Evolutionary conservation across 2,113 vertebrate genomes (phyloP).

Genomic region (Mirza zaza): DNA sequence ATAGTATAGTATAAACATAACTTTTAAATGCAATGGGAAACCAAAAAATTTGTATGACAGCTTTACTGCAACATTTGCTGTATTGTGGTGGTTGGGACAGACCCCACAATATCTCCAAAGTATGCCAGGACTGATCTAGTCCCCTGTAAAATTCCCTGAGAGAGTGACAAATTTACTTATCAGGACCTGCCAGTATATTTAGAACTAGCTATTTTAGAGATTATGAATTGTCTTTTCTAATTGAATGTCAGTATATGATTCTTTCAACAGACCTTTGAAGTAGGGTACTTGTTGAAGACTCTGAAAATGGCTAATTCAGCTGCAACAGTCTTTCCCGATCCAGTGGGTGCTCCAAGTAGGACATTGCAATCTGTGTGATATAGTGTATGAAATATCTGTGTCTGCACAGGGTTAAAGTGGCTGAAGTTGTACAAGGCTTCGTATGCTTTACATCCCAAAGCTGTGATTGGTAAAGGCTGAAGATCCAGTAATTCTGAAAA

Average conservation of each 20-base stretch:
- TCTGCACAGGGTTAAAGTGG: slow-evolving; percentile 99
- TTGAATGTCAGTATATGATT: neutral
- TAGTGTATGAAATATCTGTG: slow-evolving; percentile 97
- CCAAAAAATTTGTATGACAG: neutral
- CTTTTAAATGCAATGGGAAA: neutral
- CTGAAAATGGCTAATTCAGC: slow-evolving; percentile 98
- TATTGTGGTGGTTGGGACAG: neutral
- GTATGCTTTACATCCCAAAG: slow-evolving; percentile 90
- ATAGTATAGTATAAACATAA: neutral
- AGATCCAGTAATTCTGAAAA: slow-evolving; percentile 95
- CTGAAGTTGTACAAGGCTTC: slow-evolving; percentile 96
- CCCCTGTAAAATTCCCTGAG: neutral
- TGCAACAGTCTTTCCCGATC: slow-evolving; percentile 98
- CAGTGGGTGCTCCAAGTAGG: slow-evolving; percentile 97
- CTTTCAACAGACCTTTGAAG: slow-evolving; percentile 90
- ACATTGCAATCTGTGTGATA: slow-evolving; percentile 98
- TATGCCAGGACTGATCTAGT: neutral
- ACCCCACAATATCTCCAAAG: neutral
- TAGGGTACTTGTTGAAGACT: slow-evolving; percentile 95
- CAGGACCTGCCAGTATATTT: neutral
- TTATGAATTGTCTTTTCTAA: neutral
- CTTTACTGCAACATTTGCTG: neutral
- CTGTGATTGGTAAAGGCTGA: slow-evolving; percentile 93
- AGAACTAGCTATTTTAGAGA: neutral
- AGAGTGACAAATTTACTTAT: neutral